Conservation (phyloP, 2,888 invertebrate species). For the Eupithecia exiguata region DNA sequence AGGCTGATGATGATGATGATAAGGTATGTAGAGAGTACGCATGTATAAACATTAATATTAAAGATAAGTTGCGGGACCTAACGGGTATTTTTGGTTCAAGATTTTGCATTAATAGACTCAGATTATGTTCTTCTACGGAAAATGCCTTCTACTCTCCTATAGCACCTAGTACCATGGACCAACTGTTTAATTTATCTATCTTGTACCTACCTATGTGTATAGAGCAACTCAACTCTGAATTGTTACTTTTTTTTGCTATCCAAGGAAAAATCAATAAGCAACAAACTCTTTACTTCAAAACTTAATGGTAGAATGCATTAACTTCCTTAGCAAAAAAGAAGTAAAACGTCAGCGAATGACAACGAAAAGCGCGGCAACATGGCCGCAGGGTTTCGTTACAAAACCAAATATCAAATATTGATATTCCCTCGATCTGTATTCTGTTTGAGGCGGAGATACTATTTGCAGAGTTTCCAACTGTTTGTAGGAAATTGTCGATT, state of each 20-base stretch:
- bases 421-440: slow-evolving; percentile 79
- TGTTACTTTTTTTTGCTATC: background rate
- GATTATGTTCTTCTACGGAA: no score
- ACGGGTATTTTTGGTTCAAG: no score
- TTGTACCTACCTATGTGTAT: no score
- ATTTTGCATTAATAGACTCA: no score
- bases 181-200: no score
- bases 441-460: slow-evolving; percentile 80
- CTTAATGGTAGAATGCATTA: background rate
- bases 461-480: slow-evolving; percentile 62
- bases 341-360: slow-evolving; percentile 40
- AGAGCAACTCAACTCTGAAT: no score
- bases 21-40: no score
- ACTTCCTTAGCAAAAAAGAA: background rate
- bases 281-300: background rate
- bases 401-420: slow-evolving; percentile 83
- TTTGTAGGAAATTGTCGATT: slow-evolving; percentile 22
- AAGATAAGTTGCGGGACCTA: no score
- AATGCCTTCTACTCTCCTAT: no score
- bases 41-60: no score
- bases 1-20: no score
- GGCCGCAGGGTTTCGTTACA: slow-evolving; percentile 72
- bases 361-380: slow-evolving; percentile 51
- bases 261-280: background rate
- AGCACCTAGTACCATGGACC: no score